These are phyloP conservation scores for Willowsia nigromaculata DNA, from an alignment of 2,888 invertebrate species.

Conservation along the genomic window DNA sequence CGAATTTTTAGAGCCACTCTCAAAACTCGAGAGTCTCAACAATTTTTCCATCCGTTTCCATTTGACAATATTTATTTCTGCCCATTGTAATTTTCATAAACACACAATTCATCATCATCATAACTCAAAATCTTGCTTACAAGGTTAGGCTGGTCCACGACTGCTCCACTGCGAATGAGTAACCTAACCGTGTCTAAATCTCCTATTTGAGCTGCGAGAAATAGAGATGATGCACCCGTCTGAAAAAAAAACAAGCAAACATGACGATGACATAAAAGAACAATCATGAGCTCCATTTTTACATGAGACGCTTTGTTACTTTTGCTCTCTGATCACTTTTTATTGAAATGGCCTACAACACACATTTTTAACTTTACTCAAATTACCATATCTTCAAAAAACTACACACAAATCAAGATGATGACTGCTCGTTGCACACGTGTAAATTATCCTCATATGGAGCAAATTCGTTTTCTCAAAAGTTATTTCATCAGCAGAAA, in stretches of 20 bases:
- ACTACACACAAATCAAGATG: neutral
- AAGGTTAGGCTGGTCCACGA: slow-evolving; percentile 89
- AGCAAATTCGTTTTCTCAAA: neutral
- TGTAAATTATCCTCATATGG: neutral
- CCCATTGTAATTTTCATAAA: slow-evolving; percentile 37
- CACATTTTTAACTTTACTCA: neutral
- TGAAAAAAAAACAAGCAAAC: slow-evolving; percentile 80
- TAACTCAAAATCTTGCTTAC: slow-evolving; percentile 81
- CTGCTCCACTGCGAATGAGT: slow-evolving; percentile 89
- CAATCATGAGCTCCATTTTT: neutral
- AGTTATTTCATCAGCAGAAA: neutral
- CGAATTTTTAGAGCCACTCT: neutral
- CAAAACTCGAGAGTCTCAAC: neutral
- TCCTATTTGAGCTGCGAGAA: slow-evolving; percentile 96
- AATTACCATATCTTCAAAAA: neutral
- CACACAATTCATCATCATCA: slow-evolving; percentile 28
- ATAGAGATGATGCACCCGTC: slow-evolving; percentile 95
- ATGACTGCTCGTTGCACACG: neutral
- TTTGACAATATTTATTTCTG: neutral
- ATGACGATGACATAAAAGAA: neutral
- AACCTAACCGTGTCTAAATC: slow-evolving; percentile 90
- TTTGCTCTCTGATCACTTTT: neutral
- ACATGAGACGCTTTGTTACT: neutral
- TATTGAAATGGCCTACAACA: neutral
- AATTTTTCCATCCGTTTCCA: slow-evolving; percentile 11